Evolutionary conservation across 64 coral and sea anemone genomes (phyloP).

Genomic region (Dendronephthya gigantea): DNA sequence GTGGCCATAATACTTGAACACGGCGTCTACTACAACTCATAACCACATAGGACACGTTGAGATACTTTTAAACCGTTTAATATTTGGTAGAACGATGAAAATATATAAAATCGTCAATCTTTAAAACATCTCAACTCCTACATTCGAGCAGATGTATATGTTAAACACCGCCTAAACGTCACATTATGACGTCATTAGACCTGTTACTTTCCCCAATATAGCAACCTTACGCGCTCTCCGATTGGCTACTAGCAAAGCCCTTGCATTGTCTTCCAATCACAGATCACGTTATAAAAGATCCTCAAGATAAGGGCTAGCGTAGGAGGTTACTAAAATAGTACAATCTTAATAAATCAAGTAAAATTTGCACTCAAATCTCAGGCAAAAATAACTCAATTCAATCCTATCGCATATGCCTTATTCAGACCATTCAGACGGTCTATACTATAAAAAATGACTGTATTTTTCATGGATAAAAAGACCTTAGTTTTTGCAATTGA

Average conservation of each 20-base stretch:
- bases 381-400: neutral
- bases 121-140: neutral
- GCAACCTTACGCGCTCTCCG: neutral
- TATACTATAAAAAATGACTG: neutral
- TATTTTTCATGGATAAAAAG: too few species aligned
- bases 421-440: neutral
- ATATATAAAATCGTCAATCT: neutral
- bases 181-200: neutral
- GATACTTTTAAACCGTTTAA: neutral
- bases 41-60: neutral
- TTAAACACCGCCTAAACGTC: neutral
- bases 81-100: neutral
- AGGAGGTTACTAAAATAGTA: conserved; percentile 2
- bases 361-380: neutral
- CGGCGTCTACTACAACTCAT: neutral
- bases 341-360: neutral
- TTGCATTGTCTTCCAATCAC: neutral
- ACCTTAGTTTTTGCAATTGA: too few species aligned
- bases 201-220: neutral
- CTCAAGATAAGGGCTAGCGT: neutral
- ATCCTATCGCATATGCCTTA: neutral
- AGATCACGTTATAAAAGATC: neutral
- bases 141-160: neutral
- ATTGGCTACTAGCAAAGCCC: neutral
- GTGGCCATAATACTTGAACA: neutral